Base-by-base conservation (phyloP, 2,797 vertebrate species). In the Paratrypauchen microcephalus region DNA sequence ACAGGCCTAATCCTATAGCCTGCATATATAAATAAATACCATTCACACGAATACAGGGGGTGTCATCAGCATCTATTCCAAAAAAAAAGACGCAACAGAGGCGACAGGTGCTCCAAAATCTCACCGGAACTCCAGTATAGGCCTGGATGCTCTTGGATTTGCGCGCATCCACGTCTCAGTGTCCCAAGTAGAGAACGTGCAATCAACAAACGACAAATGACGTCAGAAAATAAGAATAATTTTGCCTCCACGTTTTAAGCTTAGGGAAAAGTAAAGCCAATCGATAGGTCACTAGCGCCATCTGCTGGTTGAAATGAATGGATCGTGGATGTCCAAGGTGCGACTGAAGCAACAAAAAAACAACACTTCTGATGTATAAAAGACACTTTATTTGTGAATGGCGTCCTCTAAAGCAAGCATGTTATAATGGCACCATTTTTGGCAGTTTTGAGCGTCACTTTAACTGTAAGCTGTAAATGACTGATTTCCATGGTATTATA, bases 261-360 rank as follows among this genome's bases (percentile, higher is more conserved):
- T 19, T 13, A 0, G 11, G 7, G 19, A 2, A 28, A 41, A 5
- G 36, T 11, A n/a, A 30, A 71, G 21, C 16, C 19, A 19, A 21
- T 67, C 61, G 2, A n/a, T 93, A 80, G 55, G 56, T 87, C 21
- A 91, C 90, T 70, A 93, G 91, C 39, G 94, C 96, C 76, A 82
- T 86, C 77, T 96, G 93, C 74, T 95, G 95, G 93, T 92, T 89
- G 21, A 79, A 91, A 89, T 70, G n/a, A n/a, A n/a, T n/a, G n/a
- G n/a, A n/a, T n/a, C n/a, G 88, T 72, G n/a, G 13, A 21, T 23
- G 8, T n/a, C 32, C 58, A 36, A 26, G 16, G 26, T 48, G 39
- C 7, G 2, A 4, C 41, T 45, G 12, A 13, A 41, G 12, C 12
- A 41, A 36, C 9, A 8, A 8, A 36, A 36, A 36, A 24, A 66